Base-by-base conservation (phyloP, 2,888 invertebrate species). In the Athalia rosae region DNA sequence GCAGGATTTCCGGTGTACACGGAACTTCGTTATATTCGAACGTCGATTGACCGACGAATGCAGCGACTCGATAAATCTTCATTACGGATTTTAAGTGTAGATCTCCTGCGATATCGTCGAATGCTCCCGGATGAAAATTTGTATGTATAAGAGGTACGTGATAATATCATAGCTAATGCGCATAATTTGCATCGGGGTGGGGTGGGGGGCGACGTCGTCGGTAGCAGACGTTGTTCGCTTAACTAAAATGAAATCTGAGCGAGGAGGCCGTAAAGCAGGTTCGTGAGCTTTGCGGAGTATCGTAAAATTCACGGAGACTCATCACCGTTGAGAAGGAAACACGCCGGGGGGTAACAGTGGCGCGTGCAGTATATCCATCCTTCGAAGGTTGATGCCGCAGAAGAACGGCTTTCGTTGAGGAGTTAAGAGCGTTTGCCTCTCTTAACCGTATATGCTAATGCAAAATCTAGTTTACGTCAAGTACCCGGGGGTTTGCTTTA, bases 291-390 rank as follows among this genome's bases (percentile, higher is more conserved):
- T 56, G 61, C 74, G 43, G 74, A 74, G 48, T 59, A 74, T 74
- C 74, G 74, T 74, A 74, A 74, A 74, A 74, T 74, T 74, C 74
- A n/a, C 74, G 50, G 62, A 61, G 74, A 74, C 74, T 74, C 74
- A 74, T 74, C 74, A 74, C 41, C 74, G 61, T 45, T 71, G 74
- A 74, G 61, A 15, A 28, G 41, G 13, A 28, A 28, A 28, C 28
- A 63, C 67, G 8, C 7, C 43, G 41, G 61, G 62, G 71, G 71
- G 56, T 53, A 48, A 71, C 71, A 45, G 43, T 71, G 45, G 71
- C 28, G 28, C 28, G 2, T 28, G 28, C 28, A 28, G 28, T 28
- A 28, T 2, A 28, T 28, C 28, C 28, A 28, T 28, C 28, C 53
- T 53, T 53, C 53, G 53, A 8, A 8, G 9, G n/a, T n/a, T n/a